Conservation (phyloP, 2,797 vertebrate genomes). For the Acanthiza pusilla region DNA sequence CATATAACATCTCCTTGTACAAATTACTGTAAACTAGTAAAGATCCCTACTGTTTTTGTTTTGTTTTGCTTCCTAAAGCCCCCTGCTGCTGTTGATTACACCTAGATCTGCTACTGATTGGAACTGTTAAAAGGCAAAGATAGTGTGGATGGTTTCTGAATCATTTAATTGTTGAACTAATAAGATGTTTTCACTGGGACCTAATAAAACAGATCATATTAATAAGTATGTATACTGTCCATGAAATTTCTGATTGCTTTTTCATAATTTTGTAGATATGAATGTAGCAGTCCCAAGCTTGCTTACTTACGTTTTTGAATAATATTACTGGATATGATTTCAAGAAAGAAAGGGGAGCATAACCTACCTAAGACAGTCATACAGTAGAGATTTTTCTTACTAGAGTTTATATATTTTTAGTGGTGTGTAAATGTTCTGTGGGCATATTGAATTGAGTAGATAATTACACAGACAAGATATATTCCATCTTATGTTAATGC, state of each 20-base stretch:
- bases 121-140: slow-evolving; percentile 82
- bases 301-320: neutral
- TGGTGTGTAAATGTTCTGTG: slow-evolving; percentile 7
- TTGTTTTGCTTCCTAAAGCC: slow-evolving; percentile 84
- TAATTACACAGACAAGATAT: slow-evolving; percentile 18
- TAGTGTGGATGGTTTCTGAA: slow-evolving; percentile 77
- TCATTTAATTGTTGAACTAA: slow-evolving; percentile 80
- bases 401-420: neutral
- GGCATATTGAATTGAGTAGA: slow-evolving; percentile 4
- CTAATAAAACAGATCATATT: slow-evolving; percentile 59
- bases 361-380: neutral
- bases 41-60: slow-evolving; percentile 85
- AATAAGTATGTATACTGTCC: slow-evolving; percentile 52
- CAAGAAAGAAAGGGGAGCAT: neutral
- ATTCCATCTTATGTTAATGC: neutral
- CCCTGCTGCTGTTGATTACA: slow-evolving; percentile 87
- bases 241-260: slow-evolving; percentile 37
- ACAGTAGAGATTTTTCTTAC: neutral
- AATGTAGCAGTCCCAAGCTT: neutral
- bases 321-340: neutral
- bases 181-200: slow-evolving; percentile 71
- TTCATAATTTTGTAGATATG: slow-evolving; percentile 15
- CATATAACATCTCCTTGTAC: slow-evolving; percentile 72
- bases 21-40: slow-evolving; percentile 79
- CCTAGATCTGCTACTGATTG: slow-evolving; percentile 85